Percentiles rank a stretch among this genome's conserved stretches.
Conservation (phyloP, 2,113 vertebrate genomes). For the Mus musculus region GRCm39 chr7:37054001-37054500, state of each 20-base stretch:
- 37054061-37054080: rapidly evolving
- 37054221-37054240: rapidly evolving
- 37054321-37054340: background rate
- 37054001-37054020: background rate
- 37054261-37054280: rapidly evolving
- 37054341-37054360: background rate
- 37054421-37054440: rapidly evolving
- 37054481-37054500: background rate
- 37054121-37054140: background rate
- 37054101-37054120: background rate
- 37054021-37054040: background rate
- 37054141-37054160: background rate
- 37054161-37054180: rapidly evolving
- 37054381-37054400: background rate
- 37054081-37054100: background rate
- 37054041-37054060: rapidly evolving
- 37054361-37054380: too few species aligned
- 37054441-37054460: background rate
- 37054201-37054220: background rate
- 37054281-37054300: too few species aligned
- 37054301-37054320: background rate
- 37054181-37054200: rapidly evolving
- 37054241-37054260: background rate
- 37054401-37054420: background rate
- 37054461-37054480: background rate